These are phyloP conservation scores for Cromileptes altivelis DNA, from an alignment of 2,113 vertebrate species.

Conservation along the genomic window DNA sequence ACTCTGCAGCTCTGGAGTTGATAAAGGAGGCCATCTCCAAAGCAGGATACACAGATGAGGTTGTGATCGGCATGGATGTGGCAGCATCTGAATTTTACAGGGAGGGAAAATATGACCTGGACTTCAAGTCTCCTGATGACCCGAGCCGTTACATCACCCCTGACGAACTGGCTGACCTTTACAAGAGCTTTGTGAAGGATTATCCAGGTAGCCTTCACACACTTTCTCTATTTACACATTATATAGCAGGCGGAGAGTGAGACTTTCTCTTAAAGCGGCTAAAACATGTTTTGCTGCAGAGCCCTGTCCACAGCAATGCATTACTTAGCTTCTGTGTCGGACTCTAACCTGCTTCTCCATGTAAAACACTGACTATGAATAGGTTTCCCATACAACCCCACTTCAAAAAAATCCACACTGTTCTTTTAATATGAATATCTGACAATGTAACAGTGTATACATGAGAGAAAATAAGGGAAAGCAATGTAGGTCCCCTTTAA, in stretches of 20 bases:
- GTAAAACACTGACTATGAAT: too few relatives aligned
- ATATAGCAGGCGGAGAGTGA: neutral
- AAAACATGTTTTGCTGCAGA: too few relatives aligned
- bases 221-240: conserved; percentile 21
- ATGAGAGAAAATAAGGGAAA: too few relatives aligned
- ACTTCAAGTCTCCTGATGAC: conserved; percentile 97
- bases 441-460: too few relatives aligned
- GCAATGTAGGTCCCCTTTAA: too few relatives aligned
- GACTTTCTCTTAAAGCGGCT: too few relatives aligned
- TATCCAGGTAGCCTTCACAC: conserved; percentile 87
- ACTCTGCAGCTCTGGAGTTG: conserved; percentile 89
- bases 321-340: too few relatives aligned
- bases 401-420: too few relatives aligned
- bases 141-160: conserved; percentile 90
- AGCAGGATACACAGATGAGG: conserved; percentile 92
- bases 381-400: too few relatives aligned
- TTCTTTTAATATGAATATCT: too few relatives aligned
- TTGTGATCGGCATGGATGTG: conserved; percentile 98
- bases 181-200: conserved; percentile 93
- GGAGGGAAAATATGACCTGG: conserved; percentile 94
- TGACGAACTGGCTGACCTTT: conserved; percentile 92
- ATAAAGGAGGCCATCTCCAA: conserved; percentile 92
- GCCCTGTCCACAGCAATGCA: too few relatives aligned
- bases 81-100: conserved; percentile 96
- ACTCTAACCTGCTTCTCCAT: too few relatives aligned